Conservation (phyloP, 2,797 vertebrate genomes). For the Typhlichthys eigenmanni region DNA sequence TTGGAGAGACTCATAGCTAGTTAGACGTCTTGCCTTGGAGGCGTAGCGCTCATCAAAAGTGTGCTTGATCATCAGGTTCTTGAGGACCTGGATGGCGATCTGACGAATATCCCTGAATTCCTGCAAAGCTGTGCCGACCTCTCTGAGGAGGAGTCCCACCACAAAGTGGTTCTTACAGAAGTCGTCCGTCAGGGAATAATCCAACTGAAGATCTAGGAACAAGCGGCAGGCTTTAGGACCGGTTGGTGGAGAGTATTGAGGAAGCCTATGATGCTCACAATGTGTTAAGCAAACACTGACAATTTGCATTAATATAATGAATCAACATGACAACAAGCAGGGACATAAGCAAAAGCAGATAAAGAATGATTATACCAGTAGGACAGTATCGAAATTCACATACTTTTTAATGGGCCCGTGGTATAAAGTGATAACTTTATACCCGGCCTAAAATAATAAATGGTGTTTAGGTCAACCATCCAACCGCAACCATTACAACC, state of each 20-base stretch:
- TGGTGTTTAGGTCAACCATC: background rate
- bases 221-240: conserved; percentile 28
- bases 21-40: conserved; percentile 78
- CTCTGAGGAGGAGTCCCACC: conserved; percentile 90
- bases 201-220: conserved; percentile 89
- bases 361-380: background rate
- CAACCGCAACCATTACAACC: background rate
- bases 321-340: background rate
- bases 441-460: too few species aligned
- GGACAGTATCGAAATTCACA: background rate
- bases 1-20: background rate
- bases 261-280: conserved; percentile 1
- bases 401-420: background rate
- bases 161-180: conserved; percentile 98
- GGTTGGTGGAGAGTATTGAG: background rate
- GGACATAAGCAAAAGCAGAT: background rate
- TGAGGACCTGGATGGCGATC: conserved; percentile 90
- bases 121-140: conserved; percentile 89
- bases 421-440: background rate
- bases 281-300: background rate
- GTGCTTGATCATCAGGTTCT: conserved; percentile 96
- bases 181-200: conserved; percentile 94
- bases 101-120: conserved; percentile 92
- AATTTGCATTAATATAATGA: too few species aligned
- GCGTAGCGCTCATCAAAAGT: conserved; percentile 92